Evolutionary conservation across 2,888 invertebrate species (phyloP), one percentile per base, ranked within the genome.

Genomic region (Bugula neritina): DNA sequence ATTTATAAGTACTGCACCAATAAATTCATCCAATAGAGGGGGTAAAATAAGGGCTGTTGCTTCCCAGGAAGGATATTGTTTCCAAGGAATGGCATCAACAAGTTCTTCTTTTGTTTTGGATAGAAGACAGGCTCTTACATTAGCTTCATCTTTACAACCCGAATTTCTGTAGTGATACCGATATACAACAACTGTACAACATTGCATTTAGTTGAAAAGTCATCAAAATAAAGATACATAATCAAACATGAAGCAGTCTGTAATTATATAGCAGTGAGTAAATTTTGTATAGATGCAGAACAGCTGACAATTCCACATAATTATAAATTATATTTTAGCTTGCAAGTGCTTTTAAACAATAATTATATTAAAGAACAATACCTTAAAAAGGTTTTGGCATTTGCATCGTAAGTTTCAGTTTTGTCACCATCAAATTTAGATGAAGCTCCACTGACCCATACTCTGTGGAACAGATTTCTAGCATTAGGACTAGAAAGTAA

Each of bases 391-490:
- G 74, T 73, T n/a, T 70, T 69, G 3, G 21, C 17, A 72, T 80
- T 80, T 54, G 80, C 79, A 27, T 72, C 74, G 43, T 75, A 76
- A 0, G 80, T 79, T 10, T 78, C 77, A 1, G 73, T 69, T 2
- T 77, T 74, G 0, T 79, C 78, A 71, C 78, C 79, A 74, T 81
- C 79, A 17, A 79, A 74, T 23, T 78, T 72, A 5, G 79, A 74
- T 0, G 80, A 78, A 0, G 78, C 78, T 57, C 80, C 83, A 35
- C 82, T 80, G n/a, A 87, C 76, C 78, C 87, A 87, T 0, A 81
- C 81, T 86, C 76, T 86, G 43, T 79, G 78, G 79, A 92, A 93
- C 1, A 92, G 85, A 69, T 88, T 88, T 71, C 89, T 88, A 1
- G 89, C 79, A 54, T 76, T 73, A 76, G 82, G 85, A 17, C 86